phyloP scores from a whole-genome alignment of 2,113 vertebrate genomes.

The Sminthopsis crassicaudata region DNA sequence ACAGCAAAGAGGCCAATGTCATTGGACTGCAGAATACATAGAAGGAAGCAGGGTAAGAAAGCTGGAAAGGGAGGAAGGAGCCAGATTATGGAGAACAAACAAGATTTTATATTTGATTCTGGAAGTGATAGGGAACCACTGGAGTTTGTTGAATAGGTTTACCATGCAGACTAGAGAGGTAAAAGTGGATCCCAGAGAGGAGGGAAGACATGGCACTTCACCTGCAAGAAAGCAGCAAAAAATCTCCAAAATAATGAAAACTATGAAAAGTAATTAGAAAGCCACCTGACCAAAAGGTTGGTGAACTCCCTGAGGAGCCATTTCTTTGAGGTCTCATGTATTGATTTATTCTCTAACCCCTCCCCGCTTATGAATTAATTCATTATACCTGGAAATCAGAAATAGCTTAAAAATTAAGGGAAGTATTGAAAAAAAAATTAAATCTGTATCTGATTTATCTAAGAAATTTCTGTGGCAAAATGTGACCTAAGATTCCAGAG shows the following conservation, averaged over 20 bases:
- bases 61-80: background rate
- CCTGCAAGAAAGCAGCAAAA: background rate
- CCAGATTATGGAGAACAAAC: background rate
- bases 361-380: background rate
- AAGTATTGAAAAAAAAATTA: background rate
- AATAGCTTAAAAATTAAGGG: background rate
- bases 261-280: background rate
- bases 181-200: background rate
- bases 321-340: slow-evolving; percentile 31
- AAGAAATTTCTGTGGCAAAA: background rate
- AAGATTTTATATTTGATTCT: background rate
- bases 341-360: background rate
- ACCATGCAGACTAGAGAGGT: background rate
- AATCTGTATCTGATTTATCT: background rate
- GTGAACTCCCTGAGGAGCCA: background rate
- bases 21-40: background rate
- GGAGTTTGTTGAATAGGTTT: background rate
- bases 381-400: background rate
- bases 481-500: background rate
- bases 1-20: background rate
- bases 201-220: background rate
- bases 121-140: background rate
- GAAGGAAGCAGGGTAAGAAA: background rate
- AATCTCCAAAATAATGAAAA: background rate
- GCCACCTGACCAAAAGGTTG: background rate